Conservation (phyloP, 2,888 invertebrate species). For the Heliconius charithonia region DNA sequence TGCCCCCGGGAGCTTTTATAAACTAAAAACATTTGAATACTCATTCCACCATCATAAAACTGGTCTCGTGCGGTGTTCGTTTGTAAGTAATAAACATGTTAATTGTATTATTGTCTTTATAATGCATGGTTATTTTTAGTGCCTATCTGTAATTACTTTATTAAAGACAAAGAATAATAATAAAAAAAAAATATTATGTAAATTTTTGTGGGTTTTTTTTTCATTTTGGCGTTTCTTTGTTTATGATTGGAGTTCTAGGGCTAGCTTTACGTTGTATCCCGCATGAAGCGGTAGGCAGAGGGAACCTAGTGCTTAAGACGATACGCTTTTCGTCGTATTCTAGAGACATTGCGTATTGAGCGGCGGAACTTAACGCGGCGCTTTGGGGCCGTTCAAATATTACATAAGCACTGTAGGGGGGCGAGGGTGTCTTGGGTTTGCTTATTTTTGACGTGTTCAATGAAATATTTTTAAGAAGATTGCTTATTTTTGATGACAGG, state of each 20-base stretch:
- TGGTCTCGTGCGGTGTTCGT: constrained; percentile 64
- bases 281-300: no score
- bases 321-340: no score
- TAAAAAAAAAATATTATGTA: constrained; percentile 80
- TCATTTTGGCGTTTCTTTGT: constrained; percentile 36
- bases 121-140: constrained; percentile 84
- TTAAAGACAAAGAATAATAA: constrained; percentile 79
- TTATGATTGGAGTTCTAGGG: not conserved
- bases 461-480: no score
- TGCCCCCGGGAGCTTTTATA: constrained; percentile 3
- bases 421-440: no score
- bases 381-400: no score
- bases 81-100: constrained; percentile 79
- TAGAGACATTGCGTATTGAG: no score
- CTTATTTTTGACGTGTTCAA: no score
- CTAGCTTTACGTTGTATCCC: no score
- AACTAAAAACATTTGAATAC: constrained; percentile 18
- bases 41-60: constrained; percentile 27
- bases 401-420: no score
- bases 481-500: no score
- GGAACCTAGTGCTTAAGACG: no score
- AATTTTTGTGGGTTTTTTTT: constrained; percentile 63
- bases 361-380: no score
- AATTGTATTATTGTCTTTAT: constrained; percentile 80
- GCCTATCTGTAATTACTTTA: constrained; percentile 84